A percentile compares a stretch with the other conserved stretches of the same genome.
phyloP scores from a whole-genome alignment of 2,888 invertebrate genomes.

The Lasioglossum malachurum region DNA sequence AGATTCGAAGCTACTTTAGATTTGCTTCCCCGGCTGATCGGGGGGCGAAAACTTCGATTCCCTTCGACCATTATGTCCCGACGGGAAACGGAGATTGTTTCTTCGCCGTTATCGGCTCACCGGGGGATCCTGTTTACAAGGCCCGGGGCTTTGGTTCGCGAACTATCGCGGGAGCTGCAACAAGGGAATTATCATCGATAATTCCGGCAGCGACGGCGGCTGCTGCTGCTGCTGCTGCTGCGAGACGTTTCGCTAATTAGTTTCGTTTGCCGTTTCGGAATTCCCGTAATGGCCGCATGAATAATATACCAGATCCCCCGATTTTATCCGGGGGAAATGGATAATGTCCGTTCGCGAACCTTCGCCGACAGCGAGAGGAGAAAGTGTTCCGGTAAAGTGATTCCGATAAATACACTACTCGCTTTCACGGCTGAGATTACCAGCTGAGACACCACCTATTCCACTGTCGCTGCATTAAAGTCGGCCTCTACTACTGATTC shows the following conservation, averaged over 20 bases:
- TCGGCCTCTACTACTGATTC: background rate
- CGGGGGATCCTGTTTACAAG: conserved; percentile 7
- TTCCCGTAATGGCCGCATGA: conserved; percentile 24
- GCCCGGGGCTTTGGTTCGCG: background rate
- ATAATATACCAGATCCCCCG: conserved; percentile 25
- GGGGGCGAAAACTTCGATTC: background rate
- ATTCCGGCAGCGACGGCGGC: background rate
- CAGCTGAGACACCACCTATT: background rate
- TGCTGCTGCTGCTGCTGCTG: too few relatives aligned
- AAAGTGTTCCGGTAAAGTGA: background rate
- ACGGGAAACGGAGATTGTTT: conserved; percentile 5
- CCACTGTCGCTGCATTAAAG: conserved; percentile 17
- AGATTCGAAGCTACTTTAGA: background rate
- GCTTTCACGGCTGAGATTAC: background rate
- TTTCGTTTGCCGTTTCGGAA: conserved; percentile 16
- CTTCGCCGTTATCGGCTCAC: conserved; percentile 8
- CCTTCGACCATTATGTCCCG: conserved; percentile 9
- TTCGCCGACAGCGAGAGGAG: background rate
- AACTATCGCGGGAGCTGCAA: conserved; percentile 1
- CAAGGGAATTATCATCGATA: conserved; percentile 24
- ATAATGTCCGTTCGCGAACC: background rate
- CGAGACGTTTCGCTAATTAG: conserved; percentile 41
- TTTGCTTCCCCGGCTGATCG: background rate
- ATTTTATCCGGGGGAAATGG: background rate
- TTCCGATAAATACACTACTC: background rate